Base-by-base conservation (phyloP, 2,888 invertebrate species). In the Cantharis flavilabris region DNA sequence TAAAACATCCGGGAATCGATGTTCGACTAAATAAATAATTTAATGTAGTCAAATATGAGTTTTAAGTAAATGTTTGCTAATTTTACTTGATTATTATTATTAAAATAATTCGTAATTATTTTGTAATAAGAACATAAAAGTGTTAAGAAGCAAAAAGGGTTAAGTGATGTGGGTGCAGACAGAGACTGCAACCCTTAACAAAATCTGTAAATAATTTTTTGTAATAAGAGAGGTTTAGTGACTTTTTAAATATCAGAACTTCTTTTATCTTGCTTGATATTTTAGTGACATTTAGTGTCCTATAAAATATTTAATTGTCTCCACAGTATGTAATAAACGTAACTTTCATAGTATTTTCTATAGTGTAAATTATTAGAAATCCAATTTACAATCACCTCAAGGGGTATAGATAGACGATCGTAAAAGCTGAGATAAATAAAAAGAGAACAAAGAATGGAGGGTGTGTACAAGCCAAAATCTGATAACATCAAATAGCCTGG, bases 401-500 rank as follows among this genome's bases (percentile, higher is more conserved):
- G 49, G 79, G 81, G 75, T 80, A 81, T 82, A 83, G 83, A 83
- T 81, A 82, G 82, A 81, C 81, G 83, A 83, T 82, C 81, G 81
- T 82, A 83, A 83, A 82, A 81, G 77, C 73, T 75, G 73, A 81
- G 82, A 84, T 84, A 84, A 84, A 83, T 83, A 84, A 82, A 81
- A 82, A 73, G 82, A 82, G 82, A 82, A 83, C 82, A 84, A 83
- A 84, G 82, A 80, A 80, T 79, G 81, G 82, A 82, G 84, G 84
- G 84, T 84, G 84, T 84, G 83, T 84, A 85, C 84, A 83, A 84
- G 83, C 81, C 83, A 80, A 82, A 81, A 84, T 82, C 83, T 83
- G 84, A 84, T 85, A 84, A 83, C 83, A 85, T 84, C 84, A 83
- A 84, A 83, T 83, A 83, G 83, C 83, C 83, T 81, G 83, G 77